phyloP scores from a whole-genome alignment of 1,140 invertebrate species.

The Pseudomyrmex dendroicus region DNA sequence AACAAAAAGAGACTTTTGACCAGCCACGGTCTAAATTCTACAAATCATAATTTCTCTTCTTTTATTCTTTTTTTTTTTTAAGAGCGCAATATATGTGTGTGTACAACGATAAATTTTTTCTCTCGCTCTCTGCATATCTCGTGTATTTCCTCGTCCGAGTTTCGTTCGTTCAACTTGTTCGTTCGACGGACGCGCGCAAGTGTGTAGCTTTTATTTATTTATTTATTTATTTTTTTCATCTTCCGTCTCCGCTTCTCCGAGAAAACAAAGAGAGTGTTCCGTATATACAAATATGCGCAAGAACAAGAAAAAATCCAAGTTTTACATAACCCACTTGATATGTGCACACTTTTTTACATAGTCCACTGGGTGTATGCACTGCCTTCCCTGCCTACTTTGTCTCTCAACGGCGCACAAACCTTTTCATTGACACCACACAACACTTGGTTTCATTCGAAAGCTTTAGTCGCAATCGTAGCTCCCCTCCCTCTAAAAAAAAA shows the following conservation, averaged over 20 bases:
- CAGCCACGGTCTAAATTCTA: background rate
- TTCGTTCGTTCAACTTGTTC: no score
- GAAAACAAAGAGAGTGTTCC: no score
- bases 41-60: background rate
- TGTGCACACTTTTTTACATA: conserved; percentile 62
- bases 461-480: conserved; percentile 66
- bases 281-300: no score
- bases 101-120: no score
- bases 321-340: background rate
- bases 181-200: no score
- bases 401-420: conserved; percentile 44
- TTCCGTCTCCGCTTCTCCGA: conserved; percentile 8
- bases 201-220: no score
- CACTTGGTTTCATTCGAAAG: conserved; percentile 53
- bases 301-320: background rate
- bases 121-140: no score
- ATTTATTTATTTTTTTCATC: no score
- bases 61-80: background rate
- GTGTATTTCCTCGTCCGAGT: no score
- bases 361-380: conserved; percentile 75
- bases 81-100: no score
- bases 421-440: conserved; percentile 64
- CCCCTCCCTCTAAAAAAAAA: background rate
- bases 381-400: conserved; percentile 46
- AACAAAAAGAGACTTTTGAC: background rate